phyloP scores from a whole-genome alignment of 92 coral and sea anemone species.

The Scolanthus callimorphus region DNA sequence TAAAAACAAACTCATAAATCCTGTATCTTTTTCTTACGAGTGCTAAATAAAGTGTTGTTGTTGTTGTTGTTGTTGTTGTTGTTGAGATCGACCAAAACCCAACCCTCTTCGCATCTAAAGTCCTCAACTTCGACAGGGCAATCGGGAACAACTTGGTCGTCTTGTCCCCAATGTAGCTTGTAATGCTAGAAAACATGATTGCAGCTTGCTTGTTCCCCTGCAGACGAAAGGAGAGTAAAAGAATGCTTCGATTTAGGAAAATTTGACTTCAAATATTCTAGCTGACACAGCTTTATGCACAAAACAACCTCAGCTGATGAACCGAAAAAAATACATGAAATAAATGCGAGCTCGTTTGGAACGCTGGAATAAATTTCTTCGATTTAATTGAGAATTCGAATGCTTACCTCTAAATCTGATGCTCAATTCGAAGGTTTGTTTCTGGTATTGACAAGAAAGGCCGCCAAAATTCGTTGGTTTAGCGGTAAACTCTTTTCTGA shows the following conservation, averaged over 20 bases:
- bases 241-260: no score
- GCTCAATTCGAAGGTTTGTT: neutral
- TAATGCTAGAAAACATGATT: slow-evolving; percentile 87
- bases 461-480: slow-evolving; percentile 75
- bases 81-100: slow-evolving; percentile 88
- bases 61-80: no score
- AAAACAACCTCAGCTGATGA: no score
- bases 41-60: no score
- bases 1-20: no score
- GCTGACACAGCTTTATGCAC: neutral
- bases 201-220: slow-evolving; percentile 14
- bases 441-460: slow-evolving; percentile 9
- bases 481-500: slow-evolving; percentile 20
- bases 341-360: neutral
- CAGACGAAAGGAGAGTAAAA: slow-evolving; percentile 4
- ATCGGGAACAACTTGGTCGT: slow-evolving; percentile 97
- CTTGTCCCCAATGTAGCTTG: slow-evolving; percentile 99
- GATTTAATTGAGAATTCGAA: no score
- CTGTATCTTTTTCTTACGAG: no score
- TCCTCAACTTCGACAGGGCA: slow-evolving; percentile 61
- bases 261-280: neutral
- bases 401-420: neutral
- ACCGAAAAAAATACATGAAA: no score
- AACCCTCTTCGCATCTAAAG: slow-evolving; percentile 83
- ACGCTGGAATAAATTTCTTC: neutral